These are phyloP conservation scores for Dasyurus viverrinus DNA, from an alignment of 2,113 vertebrate genomes.

Conservation along the genomic window DNA sequence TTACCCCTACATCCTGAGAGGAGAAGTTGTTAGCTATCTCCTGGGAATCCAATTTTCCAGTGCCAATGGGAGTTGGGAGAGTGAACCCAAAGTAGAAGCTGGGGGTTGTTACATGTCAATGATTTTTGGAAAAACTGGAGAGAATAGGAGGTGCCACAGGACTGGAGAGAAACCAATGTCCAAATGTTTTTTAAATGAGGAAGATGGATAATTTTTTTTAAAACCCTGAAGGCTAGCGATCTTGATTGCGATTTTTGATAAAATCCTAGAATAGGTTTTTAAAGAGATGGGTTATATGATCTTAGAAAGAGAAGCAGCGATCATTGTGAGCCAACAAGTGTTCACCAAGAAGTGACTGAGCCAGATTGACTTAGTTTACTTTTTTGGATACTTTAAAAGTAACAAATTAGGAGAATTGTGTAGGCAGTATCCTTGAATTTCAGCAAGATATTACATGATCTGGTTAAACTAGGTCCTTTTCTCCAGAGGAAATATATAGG, in stretches of 20 bases:
- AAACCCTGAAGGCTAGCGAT: not conserved
- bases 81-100: not conserved
- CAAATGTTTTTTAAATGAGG: not conserved
- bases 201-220: not conserved
- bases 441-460: not conserved
- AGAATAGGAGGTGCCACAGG: not conserved
- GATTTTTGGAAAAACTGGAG: not conserved
- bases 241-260: not conserved
- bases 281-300: not conserved
- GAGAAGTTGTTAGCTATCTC: not conserved
- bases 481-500: not conserved
- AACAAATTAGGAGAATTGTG: not conserved
- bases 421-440: not conserved
- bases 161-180: not conserved
- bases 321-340: not conserved
- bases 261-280: not conserved
- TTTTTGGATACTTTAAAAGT: not conserved
- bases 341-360: not conserved
- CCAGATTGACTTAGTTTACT: not conserved
- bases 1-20: not conserved
- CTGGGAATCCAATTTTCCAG: not conserved
- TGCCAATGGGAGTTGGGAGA: not conserved
- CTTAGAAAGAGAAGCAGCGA: not conserved
- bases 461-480: not conserved
- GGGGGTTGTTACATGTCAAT: not conserved